Evolutionary conservation across 2,888 invertebrate species (phyloP), one percentile per base, ranked within the genome.

Genomic region (Endotricha flammealis): DNA sequence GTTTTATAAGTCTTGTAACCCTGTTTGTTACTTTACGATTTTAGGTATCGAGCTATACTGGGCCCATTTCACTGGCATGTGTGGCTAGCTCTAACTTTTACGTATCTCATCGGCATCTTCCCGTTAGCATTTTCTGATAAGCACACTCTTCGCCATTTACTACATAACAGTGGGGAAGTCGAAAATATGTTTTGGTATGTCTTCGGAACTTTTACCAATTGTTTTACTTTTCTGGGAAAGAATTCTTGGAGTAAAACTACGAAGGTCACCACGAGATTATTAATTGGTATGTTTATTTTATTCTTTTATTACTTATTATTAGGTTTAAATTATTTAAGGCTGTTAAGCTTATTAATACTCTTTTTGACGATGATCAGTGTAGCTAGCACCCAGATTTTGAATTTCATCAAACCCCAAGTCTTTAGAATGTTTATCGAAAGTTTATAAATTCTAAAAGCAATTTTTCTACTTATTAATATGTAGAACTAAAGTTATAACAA

Each of bases 111-210:
- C 1, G 93, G 90, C 4, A 91, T 94, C 49, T 89, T 94, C 48
- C 93, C 94, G 1, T 79, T 94, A 32, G 90, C 92, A 0, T 93
- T 91, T 59, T 93, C 92, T 0, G 92, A 93, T 55, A 91, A 91
- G 50, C 88, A 91, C 39, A 90, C 92, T 0, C 64, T 93, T 10
- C 83, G 75, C 5, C 91, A 92, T 57, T 74, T 94, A 16, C 53
- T 93, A 14, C 86, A 90, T 24, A 90, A 91, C 49, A 91, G 91
- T 39, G 90, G 91, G 32, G 92, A 93, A 78, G 81, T 94, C 22
- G 93, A 93, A 71, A 92, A 93, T 53, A 94, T 94, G 93, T 94
- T 94, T 66, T 95, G 94, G 94, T 94, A 93, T 60, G 93, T 95
- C 36, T 95, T 94, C 55, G 94, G 94, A 3, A 94, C 94, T 27